These are phyloP conservation scores for Glareola pratincola DNA, from an alignment of 2,113 vertebrate genomes.

Conservation along the genomic window DNA sequence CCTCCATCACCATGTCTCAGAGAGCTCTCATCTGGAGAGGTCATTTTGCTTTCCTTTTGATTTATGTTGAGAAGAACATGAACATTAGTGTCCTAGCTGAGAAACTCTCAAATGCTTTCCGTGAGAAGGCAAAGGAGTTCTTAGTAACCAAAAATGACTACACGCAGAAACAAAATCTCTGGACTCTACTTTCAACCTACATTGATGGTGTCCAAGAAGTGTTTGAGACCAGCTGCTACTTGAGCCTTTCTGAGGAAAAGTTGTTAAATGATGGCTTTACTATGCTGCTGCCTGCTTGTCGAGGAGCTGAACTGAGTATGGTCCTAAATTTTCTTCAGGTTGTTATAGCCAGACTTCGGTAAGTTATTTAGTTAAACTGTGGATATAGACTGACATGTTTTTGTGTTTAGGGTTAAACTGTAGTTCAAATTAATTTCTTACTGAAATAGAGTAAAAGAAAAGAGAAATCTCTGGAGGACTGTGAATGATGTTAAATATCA, in stretches of 20 bases:
- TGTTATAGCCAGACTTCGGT: constrained; percentile 89
- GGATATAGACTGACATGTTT: background rate
- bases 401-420: background rate
- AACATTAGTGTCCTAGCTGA: constrained; percentile 84
- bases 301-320: constrained; percentile 82
- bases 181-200: constrained; percentile 88
- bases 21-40: constrained; percentile 89
- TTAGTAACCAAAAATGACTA: constrained; percentile 87
- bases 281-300: constrained; percentile 91
- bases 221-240: constrained; percentile 85
- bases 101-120: constrained; percentile 83
- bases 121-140: constrained; percentile 88
- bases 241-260: constrained; percentile 90
- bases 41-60: constrained; percentile 85
- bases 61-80: constrained; percentile 88
- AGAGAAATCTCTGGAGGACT: background rate
- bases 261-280: constrained; percentile 91
- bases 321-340: constrained; percentile 86
- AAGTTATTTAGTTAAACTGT: constrained; percentile 21
- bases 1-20: constrained; percentile 65
- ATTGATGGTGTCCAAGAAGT: constrained; percentile 91
- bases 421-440: background rate
- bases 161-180: constrained; percentile 82
- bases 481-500: background rate
- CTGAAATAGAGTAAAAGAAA: background rate